Evolutionary conservation across 2,113 vertebrate species (phyloP).

Genomic region (Xyrauchen texanus): DNA sequence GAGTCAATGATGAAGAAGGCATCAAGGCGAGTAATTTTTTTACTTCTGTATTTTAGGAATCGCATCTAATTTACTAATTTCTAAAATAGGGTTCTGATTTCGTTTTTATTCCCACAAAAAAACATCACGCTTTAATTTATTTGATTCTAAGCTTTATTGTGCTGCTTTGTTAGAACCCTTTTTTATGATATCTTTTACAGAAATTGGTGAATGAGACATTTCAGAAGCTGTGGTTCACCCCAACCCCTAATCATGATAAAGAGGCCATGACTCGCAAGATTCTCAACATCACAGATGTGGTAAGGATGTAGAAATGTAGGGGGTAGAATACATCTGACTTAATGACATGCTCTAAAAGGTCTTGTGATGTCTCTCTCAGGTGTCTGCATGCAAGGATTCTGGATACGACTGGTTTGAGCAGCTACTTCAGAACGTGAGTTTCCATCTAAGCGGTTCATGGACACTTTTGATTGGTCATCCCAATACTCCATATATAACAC

Average conservation of each 20-base stretch:
- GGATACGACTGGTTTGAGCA: slow-evolving; percentile 99
- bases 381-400: slow-evolving; percentile 95
- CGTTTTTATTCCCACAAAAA: too few relatives aligned
- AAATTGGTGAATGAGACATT: slow-evolving; percentile 99
- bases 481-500: neutral
- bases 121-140: too few relatives aligned
- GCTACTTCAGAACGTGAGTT: slow-evolving; percentile 95
- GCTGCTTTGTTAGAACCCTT: neutral
- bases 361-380: slow-evolving; percentile 69
- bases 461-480: neutral
- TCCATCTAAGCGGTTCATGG: neutral
- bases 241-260: slow-evolving; percentile 92
- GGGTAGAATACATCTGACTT: neutral
- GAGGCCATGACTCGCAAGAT: slow-evolving; percentile 98
- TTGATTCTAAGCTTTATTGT: too few relatives aligned
- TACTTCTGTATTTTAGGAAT: neutral
- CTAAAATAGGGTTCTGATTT: neutral
- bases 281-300: slow-evolving; percentile 98
- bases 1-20: slow-evolving; percentile 98
- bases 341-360: neutral
- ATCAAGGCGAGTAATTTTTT: slow-evolving; percentile 84
- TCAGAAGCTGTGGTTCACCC: slow-evolving; percentile 99
- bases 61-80: neutral
- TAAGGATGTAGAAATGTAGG: slow-evolving; percentile 62
- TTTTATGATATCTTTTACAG: slow-evolving; percentile 67